These are phyloP conservation scores for Anser cygnoides DNA, from an alignment of 2,113 vertebrate genomes.

Conservation along the genomic window DNA sequence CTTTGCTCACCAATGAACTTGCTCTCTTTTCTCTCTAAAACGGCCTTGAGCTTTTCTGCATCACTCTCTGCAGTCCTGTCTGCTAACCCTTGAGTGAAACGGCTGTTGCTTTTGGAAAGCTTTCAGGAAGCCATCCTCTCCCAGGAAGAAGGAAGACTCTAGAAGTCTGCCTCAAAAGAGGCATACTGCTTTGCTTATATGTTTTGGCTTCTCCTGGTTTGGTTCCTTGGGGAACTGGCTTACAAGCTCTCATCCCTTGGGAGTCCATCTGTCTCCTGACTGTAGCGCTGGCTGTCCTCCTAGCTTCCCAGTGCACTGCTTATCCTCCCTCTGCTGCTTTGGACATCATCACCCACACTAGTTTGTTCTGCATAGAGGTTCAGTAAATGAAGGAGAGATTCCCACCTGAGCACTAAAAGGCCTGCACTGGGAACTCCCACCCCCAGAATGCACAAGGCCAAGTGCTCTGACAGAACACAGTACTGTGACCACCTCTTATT, in stretches of 20 bases:
- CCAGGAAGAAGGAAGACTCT: neutral
- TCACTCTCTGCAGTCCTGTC: neutral
- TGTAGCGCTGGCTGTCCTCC: neutral
- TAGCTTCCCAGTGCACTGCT: neutral
- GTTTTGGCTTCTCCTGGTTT: neutral
- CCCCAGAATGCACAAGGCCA: neutral
- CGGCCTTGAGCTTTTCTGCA: neutral
- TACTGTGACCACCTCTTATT: neutral
- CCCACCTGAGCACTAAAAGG: neutral
- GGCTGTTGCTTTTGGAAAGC: neutral
- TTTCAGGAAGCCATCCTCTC: neutral
- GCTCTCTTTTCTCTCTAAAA: neutral
- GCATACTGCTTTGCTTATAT: neutral
- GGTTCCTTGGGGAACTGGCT: rapidly evolving
- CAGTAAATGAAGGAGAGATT: neutral
- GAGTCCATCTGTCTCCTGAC: neutral
- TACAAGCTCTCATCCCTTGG: neutral
- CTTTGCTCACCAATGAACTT: neutral
- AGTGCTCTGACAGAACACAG: neutral
- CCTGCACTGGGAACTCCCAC: neutral
- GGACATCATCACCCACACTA: neutral
- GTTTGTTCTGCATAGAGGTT: neutral
- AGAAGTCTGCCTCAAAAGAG: neutral
- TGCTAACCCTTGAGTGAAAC: neutral
- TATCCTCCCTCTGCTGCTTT: neutral